phyloP scores from a whole-genome alignment of 1,140 invertebrate genomes.

The Lycorma delicatula region DNA sequence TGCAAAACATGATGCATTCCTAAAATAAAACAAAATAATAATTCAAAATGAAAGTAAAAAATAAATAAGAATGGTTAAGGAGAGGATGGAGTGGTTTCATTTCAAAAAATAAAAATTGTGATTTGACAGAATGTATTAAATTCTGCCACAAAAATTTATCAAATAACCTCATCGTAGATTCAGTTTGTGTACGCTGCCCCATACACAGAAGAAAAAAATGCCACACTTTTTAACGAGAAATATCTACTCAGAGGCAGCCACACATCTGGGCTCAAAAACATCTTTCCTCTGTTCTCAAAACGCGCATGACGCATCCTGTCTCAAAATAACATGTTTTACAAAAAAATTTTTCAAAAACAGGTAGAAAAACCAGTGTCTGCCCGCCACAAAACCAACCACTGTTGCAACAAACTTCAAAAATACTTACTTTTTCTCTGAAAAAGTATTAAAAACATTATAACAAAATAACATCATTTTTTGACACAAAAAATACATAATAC shows the following conservation, averaged over 20 bases:
- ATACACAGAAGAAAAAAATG: conserved; percentile 61
- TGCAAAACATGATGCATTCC: conserved; percentile 22
- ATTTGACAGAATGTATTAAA: conserved; percentile 3
- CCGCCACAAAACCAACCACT: conserved; percentile 19
- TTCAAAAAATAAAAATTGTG: conserved; percentile 17
- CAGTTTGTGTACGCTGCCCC: conserved; percentile 48
- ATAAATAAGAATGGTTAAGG: conserved; percentile 39
- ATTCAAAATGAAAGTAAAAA: conserved; percentile 36
- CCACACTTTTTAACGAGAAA: conserved; percentile 42
- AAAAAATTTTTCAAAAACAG: too few relatives aligned
- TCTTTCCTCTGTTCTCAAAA: conserved; percentile 17
- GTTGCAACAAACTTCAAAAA: conserved; percentile 18
- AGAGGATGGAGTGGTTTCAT: conserved; percentile 3
- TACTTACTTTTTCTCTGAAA: conserved; percentile 26
- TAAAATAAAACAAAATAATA: conserved; percentile 46
- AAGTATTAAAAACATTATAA: not conserved
- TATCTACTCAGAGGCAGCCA: conserved; percentile 20
- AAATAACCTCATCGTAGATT: not conserved
- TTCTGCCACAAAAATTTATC: conserved; percentile 4
- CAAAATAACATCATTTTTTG: not conserved
- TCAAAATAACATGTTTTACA: conserved; percentile 18
- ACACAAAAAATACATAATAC: conserved; percentile 4
- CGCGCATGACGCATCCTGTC: conserved; percentile 16
- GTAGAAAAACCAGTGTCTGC: conserved; percentile 22
- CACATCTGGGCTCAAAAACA: conserved; percentile 16